phyloP scores from a whole-genome alignment of 2,113 vertebrate species.

The Andinoacara biseriatus region DNA sequence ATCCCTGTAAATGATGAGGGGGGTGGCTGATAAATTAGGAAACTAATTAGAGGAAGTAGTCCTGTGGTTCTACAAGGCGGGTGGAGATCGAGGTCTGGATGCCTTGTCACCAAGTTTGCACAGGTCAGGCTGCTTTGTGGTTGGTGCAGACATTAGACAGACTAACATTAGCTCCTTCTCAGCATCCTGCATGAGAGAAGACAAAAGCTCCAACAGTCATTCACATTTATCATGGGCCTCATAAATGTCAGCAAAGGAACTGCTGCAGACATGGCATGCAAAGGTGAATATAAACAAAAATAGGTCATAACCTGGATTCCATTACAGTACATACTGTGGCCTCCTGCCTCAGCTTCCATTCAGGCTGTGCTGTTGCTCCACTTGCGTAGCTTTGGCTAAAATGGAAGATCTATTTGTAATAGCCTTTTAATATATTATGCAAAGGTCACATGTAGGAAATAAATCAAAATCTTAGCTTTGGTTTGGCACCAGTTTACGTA shows the following conservation, averaged over 20 bases:
- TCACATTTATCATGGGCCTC: conserved; percentile 51
- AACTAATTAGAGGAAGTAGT: conserved; percentile 62
- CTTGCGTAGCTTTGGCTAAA: background rate
- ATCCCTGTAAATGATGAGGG: conserved; percentile 35
- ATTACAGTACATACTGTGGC: conserved; percentile 22
- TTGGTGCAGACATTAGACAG: conserved; percentile 19
- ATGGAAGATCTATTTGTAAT: conserved; percentile 29
- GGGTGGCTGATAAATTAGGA: conserved; percentile 64
- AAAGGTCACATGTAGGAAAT: conserved; percentile 47
- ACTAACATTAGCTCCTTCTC: conserved; percentile 28
- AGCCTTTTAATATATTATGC: conserved; percentile 14
- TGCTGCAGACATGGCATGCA: conserved; percentile 41
- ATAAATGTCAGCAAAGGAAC: conserved; percentile 66
- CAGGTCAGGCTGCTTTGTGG: conserved; percentile 31
- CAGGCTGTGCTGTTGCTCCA: background rate
- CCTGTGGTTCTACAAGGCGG: conserved; percentile 43
- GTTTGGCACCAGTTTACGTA: conserved; percentile 30
- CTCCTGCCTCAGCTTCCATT: conserved; percentile 5
- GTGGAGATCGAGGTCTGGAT: conserved; percentile 39
- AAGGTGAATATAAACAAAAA: conserved; percentile 61
- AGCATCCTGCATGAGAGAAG: conserved; percentile 7
- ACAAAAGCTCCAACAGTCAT: conserved; percentile 41
- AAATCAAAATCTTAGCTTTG: conserved; percentile 41
- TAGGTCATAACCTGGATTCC: conserved; percentile 52
- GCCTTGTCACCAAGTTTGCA: conserved; percentile 46